These are phyloP conservation scores for Hydropsyche betteni DNA, from an alignment of 2,888 invertebrate species.

Conservation along the genomic window DNA sequence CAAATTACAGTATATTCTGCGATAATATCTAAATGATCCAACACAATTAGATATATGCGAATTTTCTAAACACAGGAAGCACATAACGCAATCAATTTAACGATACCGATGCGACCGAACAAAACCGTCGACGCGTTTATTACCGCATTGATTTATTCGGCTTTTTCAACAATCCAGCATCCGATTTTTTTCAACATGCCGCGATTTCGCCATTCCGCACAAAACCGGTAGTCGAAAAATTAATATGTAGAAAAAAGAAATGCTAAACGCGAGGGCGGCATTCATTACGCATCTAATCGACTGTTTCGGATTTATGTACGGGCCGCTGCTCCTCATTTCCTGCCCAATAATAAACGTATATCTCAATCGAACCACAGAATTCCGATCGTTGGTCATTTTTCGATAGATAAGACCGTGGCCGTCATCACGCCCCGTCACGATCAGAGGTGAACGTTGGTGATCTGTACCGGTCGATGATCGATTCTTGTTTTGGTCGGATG, in stretches of 20 bases:
- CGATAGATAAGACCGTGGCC: slow-evolving; percentile 7
- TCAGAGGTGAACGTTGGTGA: background rate
- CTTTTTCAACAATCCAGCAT: too few relatives aligned
- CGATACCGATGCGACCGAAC: too few relatives aligned
- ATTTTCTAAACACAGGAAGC: too few relatives aligned
- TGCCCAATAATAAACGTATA: slow-evolving; percentile 1
- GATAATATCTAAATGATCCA: too few relatives aligned
- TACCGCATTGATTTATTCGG: too few relatives aligned
- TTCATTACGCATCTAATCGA: slow-evolving; percentile 16
- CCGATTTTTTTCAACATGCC: too few relatives aligned
- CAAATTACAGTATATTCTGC: too few relatives aligned
- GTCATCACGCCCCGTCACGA: slow-evolving; percentile 23
- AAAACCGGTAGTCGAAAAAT: slow-evolving; percentile 20
- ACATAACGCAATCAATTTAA: too few relatives aligned
- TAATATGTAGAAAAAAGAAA: background rate
- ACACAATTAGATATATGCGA: too few relatives aligned
- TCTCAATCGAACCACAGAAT: slow-evolving; percentile 6
- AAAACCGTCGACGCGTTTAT: too few relatives aligned
- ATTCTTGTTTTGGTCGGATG: background rate
- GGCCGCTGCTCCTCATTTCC: slow-evolving; percentile 19
- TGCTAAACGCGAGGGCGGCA: slow-evolving; percentile 10
- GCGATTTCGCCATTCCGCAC: background rate
- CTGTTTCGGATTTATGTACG: slow-evolving; percentile 12
- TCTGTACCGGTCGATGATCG: background rate
- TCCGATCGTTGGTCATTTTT: background rate